Evolutionary conservation across 2,888 invertebrate genomes (phyloP).

Genomic region (Doris montereyensis): DNA sequence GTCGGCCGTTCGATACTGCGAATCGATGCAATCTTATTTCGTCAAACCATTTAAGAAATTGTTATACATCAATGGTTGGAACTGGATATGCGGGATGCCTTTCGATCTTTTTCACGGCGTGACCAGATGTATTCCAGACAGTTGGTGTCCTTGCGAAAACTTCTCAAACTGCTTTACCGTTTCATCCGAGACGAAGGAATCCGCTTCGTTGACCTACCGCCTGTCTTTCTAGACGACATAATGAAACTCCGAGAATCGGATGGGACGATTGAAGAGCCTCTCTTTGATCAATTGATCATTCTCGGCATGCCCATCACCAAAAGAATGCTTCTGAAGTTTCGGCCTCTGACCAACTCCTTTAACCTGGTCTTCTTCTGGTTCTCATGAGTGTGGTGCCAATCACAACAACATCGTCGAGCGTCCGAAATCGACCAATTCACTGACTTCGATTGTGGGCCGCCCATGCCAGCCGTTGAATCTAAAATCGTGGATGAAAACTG

Average conservation of each 20-base stretch:
- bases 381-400: constrained; percentile 12
- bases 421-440: neutral
- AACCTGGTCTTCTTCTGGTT: neutral
- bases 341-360: neutral
- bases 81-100: neutral
- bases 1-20: neutral
- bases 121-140: neutral
- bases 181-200: neutral
- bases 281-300: neutral
- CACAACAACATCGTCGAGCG: neutral
- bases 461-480: neutral
- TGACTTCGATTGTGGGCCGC: constrained; percentile 13
- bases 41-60: neutral
- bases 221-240: neutral
- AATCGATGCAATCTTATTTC: neutral
- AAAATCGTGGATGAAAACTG: constrained; percentile 11
- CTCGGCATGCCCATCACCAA: constrained; percentile 17
- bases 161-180: neutral
- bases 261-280: neutral
- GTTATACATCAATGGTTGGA: constrained; percentile 1
- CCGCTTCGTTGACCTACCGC: neutral
- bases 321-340: neutral
- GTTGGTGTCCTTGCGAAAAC: no score
- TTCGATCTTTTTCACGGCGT: neutral
- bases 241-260: neutral